Base-by-base conservation (phyloP, 2,113 vertebrate genomes). In the Larimichthys crocea region DNA sequence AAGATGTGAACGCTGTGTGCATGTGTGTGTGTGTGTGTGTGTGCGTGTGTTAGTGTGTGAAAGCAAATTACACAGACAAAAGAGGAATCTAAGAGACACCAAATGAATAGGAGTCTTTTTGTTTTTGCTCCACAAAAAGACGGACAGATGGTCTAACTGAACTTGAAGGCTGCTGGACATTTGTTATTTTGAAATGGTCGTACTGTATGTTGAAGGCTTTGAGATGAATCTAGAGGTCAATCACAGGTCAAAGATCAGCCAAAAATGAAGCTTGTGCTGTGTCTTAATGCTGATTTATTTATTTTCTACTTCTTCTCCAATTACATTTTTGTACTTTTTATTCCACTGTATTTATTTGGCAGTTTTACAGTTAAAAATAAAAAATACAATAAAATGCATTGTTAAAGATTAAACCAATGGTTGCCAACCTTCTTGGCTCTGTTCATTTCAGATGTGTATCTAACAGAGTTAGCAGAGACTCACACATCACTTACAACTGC, bases 71-170 rank as follows among this genome's bases (percentile, higher is more conserved):
- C 22, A 24, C 22, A 61, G n/a, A 91, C 88, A 89, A 88, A 90
- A 84, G 71, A 76, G 52, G 77, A 84, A 82, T 68, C 76, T 83
- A 76, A 69, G 81, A 90, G 83, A 69, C 83, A 73, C 44, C 77
- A 81, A 84, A 83, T 82, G 86, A 87, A 91, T 77, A 8, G 80
- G 68, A n/a, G 6, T 59, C 65, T 76, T 86, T 90, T 90, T 90
- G 84, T 91, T 84, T 88, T 62, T 56, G 61, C 57, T 56, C 64
- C 17, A 78, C 79, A 75, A 88, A 40, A 88, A 77, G 83, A 83
- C 17, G 59, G 82, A 77, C 90, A 91, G 91, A 90, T 92, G 91
- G 89, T 83, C 68, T n/a, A 90, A 89, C 83, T 64, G 79, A 90
- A 92, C 63, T 61, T 12, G 26, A 62, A 65, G 74, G 8, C 55